Evolutionary conservation across 1,140 invertebrate genomes (phyloP).

Genomic region (Lasaia peninsularis): DNA sequence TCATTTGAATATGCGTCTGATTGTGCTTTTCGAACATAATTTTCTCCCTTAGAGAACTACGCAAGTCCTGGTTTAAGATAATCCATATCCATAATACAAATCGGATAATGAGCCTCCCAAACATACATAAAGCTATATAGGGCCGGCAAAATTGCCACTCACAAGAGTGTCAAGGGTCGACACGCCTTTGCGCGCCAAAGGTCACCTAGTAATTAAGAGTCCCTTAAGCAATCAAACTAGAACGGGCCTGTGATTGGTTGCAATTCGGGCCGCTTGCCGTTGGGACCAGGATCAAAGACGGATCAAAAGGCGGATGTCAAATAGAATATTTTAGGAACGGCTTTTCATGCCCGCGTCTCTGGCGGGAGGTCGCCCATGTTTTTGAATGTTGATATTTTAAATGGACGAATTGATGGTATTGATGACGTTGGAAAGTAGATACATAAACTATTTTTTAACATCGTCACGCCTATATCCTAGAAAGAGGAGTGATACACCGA

Average conservation of each 20-base stretch:
- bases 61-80: background rate
- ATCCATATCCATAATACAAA: background rate
- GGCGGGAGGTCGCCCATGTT: background rate
- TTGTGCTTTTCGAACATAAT: no score
- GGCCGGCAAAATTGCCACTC: slow-evolving; percentile 26
- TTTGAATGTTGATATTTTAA: slow-evolving; percentile 2
- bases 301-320: slow-evolving; percentile 54
- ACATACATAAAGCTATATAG: slow-evolving; percentile 1
- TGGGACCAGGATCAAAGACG: slow-evolving; percentile 22
- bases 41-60: background rate
- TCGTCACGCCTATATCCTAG: no score
- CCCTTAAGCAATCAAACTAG: slow-evolving; percentile 54
- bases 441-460: no score
- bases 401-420: background rate
- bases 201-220: slow-evolving; percentile 58
- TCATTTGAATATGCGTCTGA: no score
- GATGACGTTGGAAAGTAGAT: no score
- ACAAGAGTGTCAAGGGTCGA: slow-evolving; percentile 44
- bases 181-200: slow-evolving; percentile 44
- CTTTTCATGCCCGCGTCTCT: slow-evolving; percentile 1
- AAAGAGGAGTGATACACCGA: no score
- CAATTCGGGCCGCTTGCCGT: slow-evolving; percentile 34
- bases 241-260: slow-evolving; percentile 49
- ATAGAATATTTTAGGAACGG: slow-evolving; percentile 55
- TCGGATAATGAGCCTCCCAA: background rate